These are phyloP conservation scores for Perizoma affinitatum DNA, from an alignment of 2,888 invertebrate genomes.

Conservation along the genomic window DNA sequence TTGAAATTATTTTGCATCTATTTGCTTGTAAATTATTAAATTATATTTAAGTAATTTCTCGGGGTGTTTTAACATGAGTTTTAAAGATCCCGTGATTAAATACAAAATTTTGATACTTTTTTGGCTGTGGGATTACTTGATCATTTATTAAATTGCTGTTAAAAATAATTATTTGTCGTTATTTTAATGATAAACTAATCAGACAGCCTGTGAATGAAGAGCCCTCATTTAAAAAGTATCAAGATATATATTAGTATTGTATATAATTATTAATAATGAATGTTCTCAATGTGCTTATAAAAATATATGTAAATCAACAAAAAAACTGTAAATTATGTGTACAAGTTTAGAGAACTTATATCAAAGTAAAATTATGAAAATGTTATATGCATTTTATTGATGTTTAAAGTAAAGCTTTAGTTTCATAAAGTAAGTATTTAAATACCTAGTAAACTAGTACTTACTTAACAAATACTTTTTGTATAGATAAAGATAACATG, in stretches of 20 bases:
- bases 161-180: slow-evolving; percentile 30
- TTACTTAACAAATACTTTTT: slow-evolving; percentile 31
- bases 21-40: slow-evolving; percentile 31
- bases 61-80: too few relatives aligned
- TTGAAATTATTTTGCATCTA: slow-evolving; percentile 20
- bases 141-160: slow-evolving; percentile 38
- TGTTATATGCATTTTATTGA: slow-evolving; percentile 34
- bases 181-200: slow-evolving; percentile 56
- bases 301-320: slow-evolving; percentile 25
- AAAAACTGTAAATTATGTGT: slow-evolving; percentile 27
- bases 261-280: neutral
- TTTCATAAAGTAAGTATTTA: slow-evolving; percentile 15
- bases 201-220: slow-evolving; percentile 68
- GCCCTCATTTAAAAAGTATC: slow-evolving; percentile 79
- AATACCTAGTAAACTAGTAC: slow-evolving; percentile 5
- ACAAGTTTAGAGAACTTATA: slow-evolving; percentile 39
- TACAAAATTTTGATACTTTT: slow-evolving; percentile 56
- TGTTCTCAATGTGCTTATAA: slow-evolving; percentile 30
- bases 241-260: slow-evolving; percentile 15
- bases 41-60: slow-evolving; percentile 16
- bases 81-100: neutral
- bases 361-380: slow-evolving; percentile 16
- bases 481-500: slow-evolving; percentile 22
- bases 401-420: slow-evolving; percentile 30
- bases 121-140: slow-evolving; percentile 61